Percentiles rank a stretch among this genome's conserved stretches.
phyloP scores from a whole-genome alignment of 2,113 vertebrate genomes.

The Pterocles gutturalis region DNA sequence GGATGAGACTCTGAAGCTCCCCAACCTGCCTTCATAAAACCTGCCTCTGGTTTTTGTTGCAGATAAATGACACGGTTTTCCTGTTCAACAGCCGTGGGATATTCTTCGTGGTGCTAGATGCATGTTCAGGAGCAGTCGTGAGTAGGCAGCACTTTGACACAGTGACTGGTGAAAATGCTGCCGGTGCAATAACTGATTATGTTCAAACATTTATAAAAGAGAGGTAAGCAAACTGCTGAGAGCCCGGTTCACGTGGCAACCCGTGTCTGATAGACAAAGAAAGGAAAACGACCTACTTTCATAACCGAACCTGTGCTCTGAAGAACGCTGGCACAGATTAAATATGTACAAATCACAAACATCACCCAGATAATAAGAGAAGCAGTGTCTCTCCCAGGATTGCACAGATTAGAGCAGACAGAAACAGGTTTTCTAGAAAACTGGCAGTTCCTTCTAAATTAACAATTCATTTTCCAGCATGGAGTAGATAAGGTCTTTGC shows the following conservation, averaged over 20 bases:
- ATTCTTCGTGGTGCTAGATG: slow-evolving; percentile 37
- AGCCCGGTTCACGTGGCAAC: background rate
- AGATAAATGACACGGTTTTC: slow-evolving; percentile 57
- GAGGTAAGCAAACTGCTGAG: slow-evolving; percentile 52
- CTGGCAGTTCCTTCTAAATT: background rate
- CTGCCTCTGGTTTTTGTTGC: background rate
- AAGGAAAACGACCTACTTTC: background rate
- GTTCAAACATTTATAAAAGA: slow-evolving; percentile 49
- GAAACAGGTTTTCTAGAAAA: background rate
- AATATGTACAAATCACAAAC: background rate
- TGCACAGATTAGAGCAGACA: background rate
- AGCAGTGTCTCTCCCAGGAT: background rate
- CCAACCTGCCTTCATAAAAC: background rate
- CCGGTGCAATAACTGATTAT: slow-evolving; percentile 8
- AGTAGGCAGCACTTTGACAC: slow-evolving; percentile 45
- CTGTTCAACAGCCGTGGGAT: slow-evolving; percentile 21
- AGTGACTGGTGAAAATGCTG: background rate
- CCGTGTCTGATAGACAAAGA: background rate
- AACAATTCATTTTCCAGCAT: background rate
- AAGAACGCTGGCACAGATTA: background rate
- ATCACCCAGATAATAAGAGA: background rate
- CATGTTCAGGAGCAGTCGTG: background rate
- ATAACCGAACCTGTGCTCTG: background rate
- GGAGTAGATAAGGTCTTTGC: background rate
- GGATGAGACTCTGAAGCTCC: background rate